A percentile compares a stretch with the other conserved stretches of the same genome.
Evolutionary conservation across 2,797 vertebrate genomes (phyloP).

Genomic region (Microhierax caerulescens): DNA sequence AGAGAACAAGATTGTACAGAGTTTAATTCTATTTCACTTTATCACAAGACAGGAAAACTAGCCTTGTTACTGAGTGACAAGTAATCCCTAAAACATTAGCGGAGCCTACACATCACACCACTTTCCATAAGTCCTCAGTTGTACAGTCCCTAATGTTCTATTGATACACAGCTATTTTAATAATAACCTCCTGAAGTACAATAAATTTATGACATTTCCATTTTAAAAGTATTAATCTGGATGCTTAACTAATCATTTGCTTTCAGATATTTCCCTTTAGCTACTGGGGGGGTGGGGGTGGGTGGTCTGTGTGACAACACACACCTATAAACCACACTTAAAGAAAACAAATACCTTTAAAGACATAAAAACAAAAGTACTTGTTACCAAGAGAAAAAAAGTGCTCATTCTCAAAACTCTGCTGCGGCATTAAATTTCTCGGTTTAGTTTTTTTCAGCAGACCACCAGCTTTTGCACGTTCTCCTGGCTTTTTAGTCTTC

Average conservation of each 20-base stretch:
- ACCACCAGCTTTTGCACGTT: background rate
- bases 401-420: background rate
- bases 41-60: background rate
- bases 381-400: background rate
- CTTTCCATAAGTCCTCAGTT: background rate
- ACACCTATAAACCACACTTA: background rate
- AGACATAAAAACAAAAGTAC: background rate
- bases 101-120: background rate
- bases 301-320: background rate
- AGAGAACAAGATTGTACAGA: background rate
- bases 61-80: background rate
- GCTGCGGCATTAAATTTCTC: background rate
- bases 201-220: background rate
- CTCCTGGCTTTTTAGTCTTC: background rate
- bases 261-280: background rate
- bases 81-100: background rate
- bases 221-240: background rate
- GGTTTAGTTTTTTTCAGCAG: fast-evolving
- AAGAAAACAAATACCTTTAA: background rate
- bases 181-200: background rate
- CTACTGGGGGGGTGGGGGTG: background rate
- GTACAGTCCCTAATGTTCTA: background rate
- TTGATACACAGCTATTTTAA: background rate
- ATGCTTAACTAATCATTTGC: background rate
- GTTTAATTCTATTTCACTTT: background rate